Conservation (phyloP, 2,888 invertebrate genomes). For the Dione juno region DNA sequence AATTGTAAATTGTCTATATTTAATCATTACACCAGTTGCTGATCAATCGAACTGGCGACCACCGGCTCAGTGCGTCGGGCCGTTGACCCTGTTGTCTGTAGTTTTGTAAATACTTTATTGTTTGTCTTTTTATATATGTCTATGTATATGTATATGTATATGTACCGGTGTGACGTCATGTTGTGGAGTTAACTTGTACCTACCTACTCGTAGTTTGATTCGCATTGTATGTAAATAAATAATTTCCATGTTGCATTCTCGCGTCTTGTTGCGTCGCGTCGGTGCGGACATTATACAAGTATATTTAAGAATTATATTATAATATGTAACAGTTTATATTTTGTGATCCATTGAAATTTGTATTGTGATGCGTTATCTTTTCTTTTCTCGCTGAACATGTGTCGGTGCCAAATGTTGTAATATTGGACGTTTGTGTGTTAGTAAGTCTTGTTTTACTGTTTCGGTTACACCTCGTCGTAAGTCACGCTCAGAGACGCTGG, state of each 20-base stretch:
- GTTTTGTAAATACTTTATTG: slow-evolving; percentile 65
- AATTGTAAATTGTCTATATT: slow-evolving; percentile 30
- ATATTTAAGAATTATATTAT: background rate
- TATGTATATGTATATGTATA: too few species aligned
- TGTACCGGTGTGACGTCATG: background rate
- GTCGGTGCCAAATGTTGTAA: slow-evolving; percentile 65
- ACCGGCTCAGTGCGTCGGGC: background rate
- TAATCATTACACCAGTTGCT: slow-evolving; percentile 30
- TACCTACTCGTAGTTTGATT: background rate
- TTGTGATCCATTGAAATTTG: slow-evolving; percentile 16
- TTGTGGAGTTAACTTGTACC: too few species aligned
- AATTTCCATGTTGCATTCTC: slow-evolving; percentile 50
- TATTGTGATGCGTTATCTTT: background rate
- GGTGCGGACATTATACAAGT: slow-evolving; percentile 19
- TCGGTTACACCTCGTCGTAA: background rate
- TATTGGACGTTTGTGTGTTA: background rate
- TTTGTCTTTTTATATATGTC: background rate
- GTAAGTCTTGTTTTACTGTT: slow-evolving; percentile 31
- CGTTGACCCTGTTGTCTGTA: slow-evolving; percentile 50
- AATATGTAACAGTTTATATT: background rate
- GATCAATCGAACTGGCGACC: slow-evolving; percentile 9
- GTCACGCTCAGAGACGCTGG: background rate
- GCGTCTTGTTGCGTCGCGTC: slow-evolving; percentile 48
- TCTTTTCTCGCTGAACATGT: slow-evolving; percentile 31
- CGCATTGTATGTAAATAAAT: slow-evolving; percentile 38